Percentiles rank a stretch among this genome's conserved stretches.
phyloP scores from a whole-genome alignment of 2,888 invertebrate species.

The Taphrorychus bicolor region DNA sequence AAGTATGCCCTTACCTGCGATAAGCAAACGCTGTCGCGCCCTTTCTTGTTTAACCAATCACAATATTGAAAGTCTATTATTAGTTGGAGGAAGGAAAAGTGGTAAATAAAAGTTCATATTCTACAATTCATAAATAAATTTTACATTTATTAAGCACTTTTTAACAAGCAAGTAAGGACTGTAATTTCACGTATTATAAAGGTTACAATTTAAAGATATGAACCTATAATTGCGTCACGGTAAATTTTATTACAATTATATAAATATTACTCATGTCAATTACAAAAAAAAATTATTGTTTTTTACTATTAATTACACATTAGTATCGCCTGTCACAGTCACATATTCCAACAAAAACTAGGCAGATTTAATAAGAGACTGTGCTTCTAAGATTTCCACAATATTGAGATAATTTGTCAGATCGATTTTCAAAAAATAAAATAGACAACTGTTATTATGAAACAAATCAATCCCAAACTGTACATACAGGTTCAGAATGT shows the following conservation, averaged over 20 bases:
- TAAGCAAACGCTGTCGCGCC: too few relatives aligned
- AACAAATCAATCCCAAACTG: too few relatives aligned
- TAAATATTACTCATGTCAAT: conserved; percentile 6
- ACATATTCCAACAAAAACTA: conserved; percentile 29
- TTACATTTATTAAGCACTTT: conserved; percentile 57
- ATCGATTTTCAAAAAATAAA: background rate
- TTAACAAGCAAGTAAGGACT: conserved; percentile 54
- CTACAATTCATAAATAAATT: conserved; percentile 52
- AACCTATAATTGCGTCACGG: conserved; percentile 46
- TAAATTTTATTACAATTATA: conserved; percentile 41
- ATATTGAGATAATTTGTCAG: conserved; percentile 2
- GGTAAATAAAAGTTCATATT: background rate
- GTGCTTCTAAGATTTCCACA: conserved; percentile 25
- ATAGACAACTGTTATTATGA: too few relatives aligned
- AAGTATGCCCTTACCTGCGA: too few relatives aligned
- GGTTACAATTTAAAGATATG: conserved; percentile 48
- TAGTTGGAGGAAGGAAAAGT: background rate
- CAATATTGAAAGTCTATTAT: background rate
- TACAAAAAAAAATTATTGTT: conserved; percentile 10
- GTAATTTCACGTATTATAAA: conserved; percentile 51
- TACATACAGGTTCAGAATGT: too few relatives aligned
- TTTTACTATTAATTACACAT: conserved; percentile 12
- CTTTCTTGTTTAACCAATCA: too few relatives aligned
- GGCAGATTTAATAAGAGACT: conserved; percentile 45
- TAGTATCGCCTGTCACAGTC: conserved; percentile 29